Evolutionary conservation across 37 sponge, comb jelly and placozoan genomes (phyloP), one percentile per base, ranked within the genome.

Genomic region (Theonella swinhoei): DNA sequence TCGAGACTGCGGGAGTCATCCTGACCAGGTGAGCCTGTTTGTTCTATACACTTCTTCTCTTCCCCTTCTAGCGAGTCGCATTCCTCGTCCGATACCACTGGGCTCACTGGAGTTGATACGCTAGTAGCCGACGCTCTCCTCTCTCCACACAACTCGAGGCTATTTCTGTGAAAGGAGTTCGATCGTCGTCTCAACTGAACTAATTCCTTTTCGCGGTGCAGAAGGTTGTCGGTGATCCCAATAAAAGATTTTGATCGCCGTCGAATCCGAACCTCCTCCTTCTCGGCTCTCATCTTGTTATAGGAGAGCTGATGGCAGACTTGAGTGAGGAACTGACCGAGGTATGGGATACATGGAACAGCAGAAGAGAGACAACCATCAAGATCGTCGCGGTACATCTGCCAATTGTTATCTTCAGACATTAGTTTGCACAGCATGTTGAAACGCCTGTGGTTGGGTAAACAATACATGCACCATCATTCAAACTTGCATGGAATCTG

Each of bases 301-400:
- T 63, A 63, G 26, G 64, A 63, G 26, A 28, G 26, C 64, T 63
- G 64, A 3, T 63, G 64, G 26, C 24, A n/a, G 7, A 79, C 42
- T 20, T 86, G 70, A 32, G 92, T 88, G 72, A 92, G 92, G 38
- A 92, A 88, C 37, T 74, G 73, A 11, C 92, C 92, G 17, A 92
- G 85, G 89, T 88, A 92, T 0, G 92, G 92, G 17, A 92, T 62
- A 20, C 75, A 84, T 3, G 80, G 92, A 26, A 80, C 47, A n/a
- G 62, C 68, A n/a, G 36, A 23, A 7, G 61, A 1, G 41, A 81
- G 70, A n/a, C 69, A 25, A 0, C 68, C 31, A 9, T 65, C 42
- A 8, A 88, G 40, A 19, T 81, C 82, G 14, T 74, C n/a, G 19
- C 85, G 68, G 70, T 92, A 92, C 28, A 66, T 26, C 58, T 81